phyloP scores from a whole-genome alignment of 2,113 vertebrate species.

The Pontoporia blainvillei region DNA sequence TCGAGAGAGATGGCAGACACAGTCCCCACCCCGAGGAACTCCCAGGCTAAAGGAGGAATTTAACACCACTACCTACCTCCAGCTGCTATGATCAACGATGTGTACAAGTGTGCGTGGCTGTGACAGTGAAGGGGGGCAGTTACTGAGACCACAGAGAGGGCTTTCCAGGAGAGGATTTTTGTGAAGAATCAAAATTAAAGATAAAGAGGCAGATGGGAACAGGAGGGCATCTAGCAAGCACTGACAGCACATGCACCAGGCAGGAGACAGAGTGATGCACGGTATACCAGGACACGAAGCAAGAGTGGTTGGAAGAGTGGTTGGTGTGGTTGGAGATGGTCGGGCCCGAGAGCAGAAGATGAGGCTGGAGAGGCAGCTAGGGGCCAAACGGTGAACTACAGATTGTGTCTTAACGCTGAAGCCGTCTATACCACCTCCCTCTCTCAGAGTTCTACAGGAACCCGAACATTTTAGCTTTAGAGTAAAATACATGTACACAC shows the following conservation, averaged over 20 bases:
- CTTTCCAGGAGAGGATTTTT: neutral
- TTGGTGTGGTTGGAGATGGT: neutral
- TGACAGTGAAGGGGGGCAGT: neutral
- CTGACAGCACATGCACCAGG: neutral
- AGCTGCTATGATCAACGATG: neutral
- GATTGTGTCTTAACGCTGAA: neutral
- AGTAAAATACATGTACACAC: neutral
- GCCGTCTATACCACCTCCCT: neutral
- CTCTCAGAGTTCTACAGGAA: neutral
- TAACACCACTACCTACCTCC: neutral
- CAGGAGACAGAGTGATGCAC: neutral
- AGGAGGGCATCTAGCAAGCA: neutral
- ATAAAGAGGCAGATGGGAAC: neutral
- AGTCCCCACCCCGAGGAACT: too few species aligned
- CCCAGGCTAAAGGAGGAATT: neutral
- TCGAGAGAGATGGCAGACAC: neutral
- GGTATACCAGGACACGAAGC: neutral
- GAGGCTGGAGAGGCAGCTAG: neutral
- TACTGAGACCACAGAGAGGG: neutral
- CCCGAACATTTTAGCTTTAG: neutral
- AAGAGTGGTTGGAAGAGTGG: rapidly evolving
- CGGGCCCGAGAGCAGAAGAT: neutral
- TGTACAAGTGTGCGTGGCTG: neutral
- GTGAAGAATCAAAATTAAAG: neutral
- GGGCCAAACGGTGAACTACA: neutral